Percentiles rank a stretch among this genome's conserved stretches.
phyloP scores from a whole-genome alignment of 1,140 invertebrate species.

The Meteorus sp. region DNA sequence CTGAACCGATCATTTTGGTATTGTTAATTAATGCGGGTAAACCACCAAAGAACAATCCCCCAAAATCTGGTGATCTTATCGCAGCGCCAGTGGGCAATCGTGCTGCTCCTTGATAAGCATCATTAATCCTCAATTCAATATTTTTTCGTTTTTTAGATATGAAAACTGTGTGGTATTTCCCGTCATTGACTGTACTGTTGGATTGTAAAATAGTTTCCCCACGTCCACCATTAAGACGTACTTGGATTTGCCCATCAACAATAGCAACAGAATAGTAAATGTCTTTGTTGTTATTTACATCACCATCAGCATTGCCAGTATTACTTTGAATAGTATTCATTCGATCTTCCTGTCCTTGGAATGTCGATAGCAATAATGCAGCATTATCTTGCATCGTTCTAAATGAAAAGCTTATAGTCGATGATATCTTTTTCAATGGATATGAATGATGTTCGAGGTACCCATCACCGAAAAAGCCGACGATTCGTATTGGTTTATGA shows the following conservation, averaged over 20 bases:
- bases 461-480: conserved; percentile 78
- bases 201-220: conserved; percentile 65
- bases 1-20: conserved; percentile 61
- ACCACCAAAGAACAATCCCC: conserved; percentile 69
- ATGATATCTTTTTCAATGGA: conserved; percentile 65
- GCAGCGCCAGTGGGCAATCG: conserved; percentile 56
- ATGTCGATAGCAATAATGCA: conserved; percentile 74
- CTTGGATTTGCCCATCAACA: conserved; percentile 66
- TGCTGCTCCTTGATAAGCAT: conserved; percentile 59
- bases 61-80: conserved; percentile 58
- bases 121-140: conserved; percentile 68
- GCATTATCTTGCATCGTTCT: conserved; percentile 71
- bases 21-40: conserved; percentile 61
- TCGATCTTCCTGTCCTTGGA: conserved; percentile 59
- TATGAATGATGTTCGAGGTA: conserved; percentile 75
- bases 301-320: no score
- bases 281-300: conserved; percentile 46
- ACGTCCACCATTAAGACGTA: conserved; percentile 70
- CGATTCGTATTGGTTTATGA: conserved; percentile 64
- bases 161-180: conserved; percentile 65
- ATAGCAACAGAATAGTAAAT: conserved; percentile 73
- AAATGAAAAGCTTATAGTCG: conserved; percentile 76
- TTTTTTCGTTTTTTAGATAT: conserved; percentile 61
- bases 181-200: conserved; percentile 68
- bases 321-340: conserved; percentile 33